Percentiles rank a stretch among this genome's conserved stretches.
phyloP scores from a whole-genome alignment of 92 coral and sea anemone genomes.

The Heteractis magnifica region DNA sequence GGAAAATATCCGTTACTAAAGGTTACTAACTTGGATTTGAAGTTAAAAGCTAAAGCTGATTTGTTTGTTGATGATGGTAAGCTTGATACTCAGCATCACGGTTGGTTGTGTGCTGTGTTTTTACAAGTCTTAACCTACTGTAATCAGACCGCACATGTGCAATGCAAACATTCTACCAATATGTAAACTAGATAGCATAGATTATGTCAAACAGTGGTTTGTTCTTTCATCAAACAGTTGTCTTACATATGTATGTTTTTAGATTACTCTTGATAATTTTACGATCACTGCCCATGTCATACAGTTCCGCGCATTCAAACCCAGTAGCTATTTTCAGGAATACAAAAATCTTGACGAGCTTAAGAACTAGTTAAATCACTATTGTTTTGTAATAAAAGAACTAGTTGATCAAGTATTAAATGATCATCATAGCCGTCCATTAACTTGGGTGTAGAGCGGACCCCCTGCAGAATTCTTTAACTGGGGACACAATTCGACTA shows the following conservation, averaged over 20 bases:
- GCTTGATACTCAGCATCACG: background rate
- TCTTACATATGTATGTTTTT: background rate
- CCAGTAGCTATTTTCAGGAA: background rate
- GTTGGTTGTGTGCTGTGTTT: background rate
- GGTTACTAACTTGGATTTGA: background rate
- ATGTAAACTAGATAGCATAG: constrained; percentile 15
- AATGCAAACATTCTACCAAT: constrained; percentile 23
- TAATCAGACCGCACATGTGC: background rate
- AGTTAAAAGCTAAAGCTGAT: background rate
- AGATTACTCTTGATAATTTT: background rate
- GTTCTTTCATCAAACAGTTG: constrained; percentile 12
- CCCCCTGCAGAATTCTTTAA: background rate
- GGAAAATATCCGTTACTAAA: background rate
- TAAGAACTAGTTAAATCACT: background rate
- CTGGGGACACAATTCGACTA: background rate
- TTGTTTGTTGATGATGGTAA: background rate
- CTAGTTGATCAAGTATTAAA: background rate
- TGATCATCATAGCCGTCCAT: background rate
- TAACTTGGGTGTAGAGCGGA: background rate
- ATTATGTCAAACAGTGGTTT: constrained; percentile 18
- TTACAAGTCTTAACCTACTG: background rate
- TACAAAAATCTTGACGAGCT: background rate
- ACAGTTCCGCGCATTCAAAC: background rate
- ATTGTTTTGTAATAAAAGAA: constrained; percentile 1
- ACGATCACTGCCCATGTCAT: background rate